Base-by-base conservation (phyloP, 1,140 invertebrate genomes). In the Geopemphigus sp. region DNA sequence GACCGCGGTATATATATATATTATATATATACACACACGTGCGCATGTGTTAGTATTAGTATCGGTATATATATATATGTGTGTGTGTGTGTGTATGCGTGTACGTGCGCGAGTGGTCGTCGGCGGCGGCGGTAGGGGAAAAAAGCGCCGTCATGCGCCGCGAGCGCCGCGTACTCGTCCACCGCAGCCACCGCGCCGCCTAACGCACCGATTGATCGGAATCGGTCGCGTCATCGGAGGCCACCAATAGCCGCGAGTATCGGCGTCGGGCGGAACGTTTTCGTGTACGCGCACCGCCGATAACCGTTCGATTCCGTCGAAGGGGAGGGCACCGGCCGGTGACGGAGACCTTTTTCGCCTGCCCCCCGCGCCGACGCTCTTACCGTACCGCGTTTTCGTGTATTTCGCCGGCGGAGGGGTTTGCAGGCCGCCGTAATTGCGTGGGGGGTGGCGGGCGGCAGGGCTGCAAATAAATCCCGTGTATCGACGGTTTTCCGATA, bases 151-250 rank as follows among this genome's bases (percentile, higher is more conserved):
- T 80, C 78, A 66, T 80, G 61, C 61, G 61, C 68, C 63, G 61
- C 63, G 45, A 26, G 29, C 29, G 61, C 26, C 29, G 54, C 29
- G 39, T 19, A 1, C 45, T 22, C 32, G 29, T 24, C 54, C 26
- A 56, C 54, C 70, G 50, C 15, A 39, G 54, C 73, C n/a, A n/a
- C n/a, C n/a, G n/a, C n/a, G n/a, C n/a, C n/a, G n/a, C n/a, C n/a
- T n/a, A n/a, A n/a, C n/a, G n/a, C n/a, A n/a, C n/a, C 73, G 73
- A 78, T 78, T 78, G 73, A 78, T 78, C 73, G 73, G 73, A 78
- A 78, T 78, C 56, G 73, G 73, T 17, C 32, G 56, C 57, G 68
- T 70, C 68, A 70, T 70, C 68, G 68, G 68, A 70, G 68, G 68
- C 68, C 45, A 53, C 47, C 68, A 70, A 70, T 70, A 70, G 68